Conservation (phyloP, 1,140 invertebrate species). For the Solen grandis region DNA sequence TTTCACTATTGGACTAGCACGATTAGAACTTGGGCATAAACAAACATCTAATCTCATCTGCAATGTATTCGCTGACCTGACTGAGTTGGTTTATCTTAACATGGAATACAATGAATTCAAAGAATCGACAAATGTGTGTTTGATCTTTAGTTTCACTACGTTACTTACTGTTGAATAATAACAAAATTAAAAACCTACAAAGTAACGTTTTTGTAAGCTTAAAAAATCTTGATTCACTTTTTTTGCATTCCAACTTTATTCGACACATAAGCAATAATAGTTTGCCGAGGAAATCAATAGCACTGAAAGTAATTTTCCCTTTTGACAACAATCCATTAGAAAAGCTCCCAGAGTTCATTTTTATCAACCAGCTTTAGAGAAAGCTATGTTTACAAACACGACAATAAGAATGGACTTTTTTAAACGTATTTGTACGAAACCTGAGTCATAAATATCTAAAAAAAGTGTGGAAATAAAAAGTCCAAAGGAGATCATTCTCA, state of each 20-base stretch:
- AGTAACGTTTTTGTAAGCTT: constrained; percentile 47
- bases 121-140: background rate
- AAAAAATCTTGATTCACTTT: constrained; percentile 44
- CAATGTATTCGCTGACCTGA: too few species aligned
- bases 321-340: constrained; percentile 61
- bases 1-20: too few species aligned
- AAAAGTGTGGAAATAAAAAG: constrained; percentile 20
- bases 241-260: constrained; percentile 61
- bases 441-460: too few species aligned
- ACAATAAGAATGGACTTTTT: too few species aligned
- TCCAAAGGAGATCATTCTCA: constrained; percentile 60
- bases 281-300: constrained; percentile 46
- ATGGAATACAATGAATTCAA: background rate
- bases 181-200: background rate
- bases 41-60: too few species aligned
- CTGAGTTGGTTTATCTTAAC: background rate
- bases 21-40: too few species aligned
- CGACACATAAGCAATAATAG: constrained; percentile 16
- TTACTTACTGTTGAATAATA: background rate
- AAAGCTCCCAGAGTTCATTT: constrained; percentile 62
- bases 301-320: constrained; percentile 45
- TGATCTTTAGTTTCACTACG: background rate
- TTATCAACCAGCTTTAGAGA: too few species aligned
- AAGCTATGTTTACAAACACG: too few species aligned
- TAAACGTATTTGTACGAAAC: too few species aligned